These are phyloP conservation scores for Sapayoa aenigma DNA, from an alignment of 2,113 vertebrate species.

Conservation along the genomic window DNA sequence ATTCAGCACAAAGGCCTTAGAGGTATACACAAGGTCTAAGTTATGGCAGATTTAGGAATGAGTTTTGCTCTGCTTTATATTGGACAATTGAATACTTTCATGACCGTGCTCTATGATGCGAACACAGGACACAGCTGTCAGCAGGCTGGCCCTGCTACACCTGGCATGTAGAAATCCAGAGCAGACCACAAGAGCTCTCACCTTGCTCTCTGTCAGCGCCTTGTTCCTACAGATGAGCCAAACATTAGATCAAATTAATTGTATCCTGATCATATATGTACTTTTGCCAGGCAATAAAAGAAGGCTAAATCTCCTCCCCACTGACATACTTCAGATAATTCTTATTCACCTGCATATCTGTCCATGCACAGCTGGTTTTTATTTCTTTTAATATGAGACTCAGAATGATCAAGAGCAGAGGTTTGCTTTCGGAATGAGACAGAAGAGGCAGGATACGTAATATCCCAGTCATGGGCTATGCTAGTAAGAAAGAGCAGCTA, in stretches of 20 bases:
- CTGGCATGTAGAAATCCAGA: neutral
- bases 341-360: neutral
- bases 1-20: neutral
- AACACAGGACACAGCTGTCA: neutral
- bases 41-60: neutral
- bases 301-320: neutral
- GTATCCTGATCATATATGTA: neutral
- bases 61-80: neutral
- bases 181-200: neutral
- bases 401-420: neutral
- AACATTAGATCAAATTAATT: constrained; percentile 12
- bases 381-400: neutral
- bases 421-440: neutral
- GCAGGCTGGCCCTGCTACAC: neutral
- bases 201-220: neutral
- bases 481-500: neutral
- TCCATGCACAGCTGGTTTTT: neutral
- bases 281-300: neutral
- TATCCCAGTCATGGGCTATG: neutral
- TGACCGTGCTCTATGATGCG: neutral
- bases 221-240: neutral
- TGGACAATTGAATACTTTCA: neutral
- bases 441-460: neutral
- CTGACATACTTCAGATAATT: neutral
- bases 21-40: neutral